A percentile compares a stretch with the other conserved stretches of the same genome.
These are phyloP conservation scores for Oceanodroma leucorhoa DNA, from an alignment of 2,797 vertebrate species.

Conservation along the genomic window DNA sequence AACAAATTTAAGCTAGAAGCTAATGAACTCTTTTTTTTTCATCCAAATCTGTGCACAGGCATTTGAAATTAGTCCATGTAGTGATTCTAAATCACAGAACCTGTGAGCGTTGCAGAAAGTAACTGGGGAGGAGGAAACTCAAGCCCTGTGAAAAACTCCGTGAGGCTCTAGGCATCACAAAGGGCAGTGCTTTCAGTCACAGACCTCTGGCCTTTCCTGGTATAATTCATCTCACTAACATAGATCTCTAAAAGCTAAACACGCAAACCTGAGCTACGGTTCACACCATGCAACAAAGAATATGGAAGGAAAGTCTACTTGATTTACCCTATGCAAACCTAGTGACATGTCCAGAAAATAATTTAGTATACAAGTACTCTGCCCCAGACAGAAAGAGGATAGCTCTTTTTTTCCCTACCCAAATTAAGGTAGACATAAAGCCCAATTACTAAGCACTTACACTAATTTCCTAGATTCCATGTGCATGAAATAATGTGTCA, in stretches of 20 bases:
- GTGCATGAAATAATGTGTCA: neutral
- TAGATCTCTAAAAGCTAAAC: neutral
- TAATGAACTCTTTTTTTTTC: neutral
- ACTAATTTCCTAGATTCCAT: neutral
- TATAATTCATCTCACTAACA: neutral
- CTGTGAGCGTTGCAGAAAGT: neutral
- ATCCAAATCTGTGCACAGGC: neutral
- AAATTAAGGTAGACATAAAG: neutral
- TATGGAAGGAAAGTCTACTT: neutral
- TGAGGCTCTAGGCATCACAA: neutral
- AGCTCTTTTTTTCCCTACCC: neutral
- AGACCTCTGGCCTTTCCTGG: neutral
- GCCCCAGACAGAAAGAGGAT: neutral
- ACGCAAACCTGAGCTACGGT: neutral
- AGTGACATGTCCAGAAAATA: neutral
- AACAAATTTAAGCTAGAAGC: neutral
- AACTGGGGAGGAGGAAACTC: neutral
- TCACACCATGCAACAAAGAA: neutral
- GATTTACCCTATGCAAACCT: neutral
- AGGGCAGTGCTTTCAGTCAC: neutral
- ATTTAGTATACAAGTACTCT: neutral
- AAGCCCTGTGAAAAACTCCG: neutral
- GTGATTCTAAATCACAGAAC: neutral
- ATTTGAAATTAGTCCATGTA: neutral
- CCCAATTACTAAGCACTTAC: neutral